Evolutionary conservation across 2,888 invertebrate species (phyloP).

Genomic region (Scaptomyza parva): DNA sequence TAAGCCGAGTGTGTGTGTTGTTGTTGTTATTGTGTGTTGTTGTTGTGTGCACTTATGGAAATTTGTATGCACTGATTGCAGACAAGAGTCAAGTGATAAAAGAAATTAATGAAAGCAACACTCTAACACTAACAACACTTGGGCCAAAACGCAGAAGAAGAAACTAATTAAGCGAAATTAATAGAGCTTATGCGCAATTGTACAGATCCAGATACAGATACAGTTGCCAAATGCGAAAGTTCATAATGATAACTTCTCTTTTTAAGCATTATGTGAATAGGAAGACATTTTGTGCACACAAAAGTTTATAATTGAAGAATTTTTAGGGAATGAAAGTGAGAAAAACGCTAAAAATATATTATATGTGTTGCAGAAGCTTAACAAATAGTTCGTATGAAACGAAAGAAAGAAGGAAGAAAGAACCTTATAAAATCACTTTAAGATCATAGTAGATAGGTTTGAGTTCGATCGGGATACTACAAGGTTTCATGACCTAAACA

Average conservation of each 20-base stretch:
- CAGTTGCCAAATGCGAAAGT: conserved; percentile 3
- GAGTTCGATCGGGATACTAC: too few species aligned
- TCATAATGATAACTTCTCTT: neutral
- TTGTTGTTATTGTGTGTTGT: too few species aligned
- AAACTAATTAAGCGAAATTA: conserved; percentile 11
- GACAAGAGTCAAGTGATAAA: conserved; percentile 38
- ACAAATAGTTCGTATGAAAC: too few species aligned
- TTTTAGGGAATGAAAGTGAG: too few species aligned
- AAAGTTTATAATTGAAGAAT: neutral
- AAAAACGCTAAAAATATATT: too few species aligned
- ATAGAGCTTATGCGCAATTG: conserved; percentile 9
- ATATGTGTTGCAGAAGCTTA: too few species aligned
- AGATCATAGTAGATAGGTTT: too few species aligned
- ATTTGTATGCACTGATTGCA: conserved; percentile 45
- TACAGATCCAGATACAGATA: too few species aligned
- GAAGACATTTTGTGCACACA: neutral
- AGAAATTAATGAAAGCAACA: conserved; percentile 55
- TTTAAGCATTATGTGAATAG: neutral
- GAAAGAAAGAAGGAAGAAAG: too few species aligned
- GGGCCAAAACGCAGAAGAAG: neutral
- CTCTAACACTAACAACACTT: conserved; percentile 8
- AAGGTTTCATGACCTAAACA: too few species aligned
- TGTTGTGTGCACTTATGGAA: conserved; percentile 22
- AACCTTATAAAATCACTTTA: too few species aligned
- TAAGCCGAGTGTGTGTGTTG: conserved; percentile 18